A percentile compares a stretch with the other conserved stretches of the same genome.
Conservation (phyloP, 2,888 invertebrate species). For the Drosophila birchii region DNA sequence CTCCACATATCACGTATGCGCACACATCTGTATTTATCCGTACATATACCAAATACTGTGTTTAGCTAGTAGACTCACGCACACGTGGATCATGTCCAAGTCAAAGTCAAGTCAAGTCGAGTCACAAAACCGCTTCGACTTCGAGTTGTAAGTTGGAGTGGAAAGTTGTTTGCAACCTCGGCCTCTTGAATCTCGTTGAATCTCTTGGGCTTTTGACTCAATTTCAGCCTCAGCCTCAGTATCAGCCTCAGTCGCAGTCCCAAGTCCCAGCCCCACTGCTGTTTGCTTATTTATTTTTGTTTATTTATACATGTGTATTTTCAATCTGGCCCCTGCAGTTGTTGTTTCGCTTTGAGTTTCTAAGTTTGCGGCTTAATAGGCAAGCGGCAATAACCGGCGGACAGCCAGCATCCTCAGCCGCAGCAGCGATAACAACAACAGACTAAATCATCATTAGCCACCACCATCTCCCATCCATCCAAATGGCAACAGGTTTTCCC, state of each 20-base stretch:
- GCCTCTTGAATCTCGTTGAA: slow-evolving; percentile 44
- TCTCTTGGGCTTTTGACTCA: slow-evolving; percentile 73
- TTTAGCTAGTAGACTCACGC: slow-evolving; percentile 53
- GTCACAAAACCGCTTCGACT: slow-evolving; percentile 26
- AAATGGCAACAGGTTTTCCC: slow-evolving; percentile 47
- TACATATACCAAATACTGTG: slow-evolving; percentile 27
- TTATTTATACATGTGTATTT: slow-evolving; percentile 62
- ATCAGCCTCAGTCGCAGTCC: slow-evolving; percentile 1
- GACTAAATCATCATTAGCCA: slow-evolving; percentile 57
- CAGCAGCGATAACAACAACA: slow-evolving; percentile 37
- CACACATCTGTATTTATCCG: slow-evolving; percentile 15
- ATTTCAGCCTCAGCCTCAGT: slow-evolving; percentile 56
- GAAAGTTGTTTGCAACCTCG: slow-evolving; percentile 70
- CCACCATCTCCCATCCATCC: slow-evolving; percentile 46
- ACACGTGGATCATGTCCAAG: slow-evolving; percentile 62
- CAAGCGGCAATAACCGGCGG: slow-evolving; percentile 31
- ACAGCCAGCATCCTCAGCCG: slow-evolving; percentile 34
- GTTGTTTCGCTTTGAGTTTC: slow-evolving; percentile 51
- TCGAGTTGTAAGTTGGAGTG: slow-evolving; percentile 49
- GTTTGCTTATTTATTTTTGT: slow-evolving; percentile 48
- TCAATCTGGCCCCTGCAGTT: slow-evolving; percentile 48
- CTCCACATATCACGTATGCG: slow-evolving; percentile 29
- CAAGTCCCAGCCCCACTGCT: slow-evolving; percentile 15
- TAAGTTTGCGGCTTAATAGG: slow-evolving; percentile 59
- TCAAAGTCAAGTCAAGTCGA: slow-evolving; percentile 69